Evolutionary conservation across 2,797 vertebrate species (phyloP), one percentile per base, ranked within the genome.

Genomic region (Microctenopoma stevenorrisi): DNA sequence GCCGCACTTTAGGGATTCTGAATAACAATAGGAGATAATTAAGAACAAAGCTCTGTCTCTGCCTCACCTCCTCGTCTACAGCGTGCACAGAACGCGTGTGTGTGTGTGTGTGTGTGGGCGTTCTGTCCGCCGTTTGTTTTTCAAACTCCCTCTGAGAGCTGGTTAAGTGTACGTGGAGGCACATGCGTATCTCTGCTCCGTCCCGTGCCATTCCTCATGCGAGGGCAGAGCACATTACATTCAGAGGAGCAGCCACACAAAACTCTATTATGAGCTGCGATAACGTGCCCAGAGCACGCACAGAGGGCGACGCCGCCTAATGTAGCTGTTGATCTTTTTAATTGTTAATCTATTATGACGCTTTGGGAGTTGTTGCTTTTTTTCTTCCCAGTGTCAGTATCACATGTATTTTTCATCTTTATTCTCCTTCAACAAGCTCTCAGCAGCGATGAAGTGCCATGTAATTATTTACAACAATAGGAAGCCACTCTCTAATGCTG

Each of bases 1-100:
- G 67, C 68, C 30, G 15, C 67, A 84, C 90, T 91, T 90, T 86
- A 81, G 89, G 86, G 88, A 92, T 91, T 92, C 86, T 87, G 86
- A 91, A 92, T 89, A 91, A 93, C 93, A 94, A 94, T 89, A 80
- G 88, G 62, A 88, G 87, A 86, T 93, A 90, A 94, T 93, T 93
- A 91, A 86, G 86, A 85, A 81, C 91, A 91, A 85, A 5, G 5
- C 82, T 83, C 62, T 66, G 50, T 81, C 64, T 42, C 74, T 28
- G 61, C 78, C 78, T 85, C 87, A 82, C 76, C 77, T 81, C 68
- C 35, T 71, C 15, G 67, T 83, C 71, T 69, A 60, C 78, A 64
- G 74, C 76, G 64, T 74, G 59, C 69, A 60, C 50, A 60, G 64
- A 77, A 55, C 33, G 57, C 48, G 11, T 33, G 25, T 38, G 30